A percentile compares a stretch with the other conserved stretches of the same genome.
Evolutionary conservation across 2,888 invertebrate genomes (phyloP).

Genomic region (Macrophya alboannulata): DNA sequence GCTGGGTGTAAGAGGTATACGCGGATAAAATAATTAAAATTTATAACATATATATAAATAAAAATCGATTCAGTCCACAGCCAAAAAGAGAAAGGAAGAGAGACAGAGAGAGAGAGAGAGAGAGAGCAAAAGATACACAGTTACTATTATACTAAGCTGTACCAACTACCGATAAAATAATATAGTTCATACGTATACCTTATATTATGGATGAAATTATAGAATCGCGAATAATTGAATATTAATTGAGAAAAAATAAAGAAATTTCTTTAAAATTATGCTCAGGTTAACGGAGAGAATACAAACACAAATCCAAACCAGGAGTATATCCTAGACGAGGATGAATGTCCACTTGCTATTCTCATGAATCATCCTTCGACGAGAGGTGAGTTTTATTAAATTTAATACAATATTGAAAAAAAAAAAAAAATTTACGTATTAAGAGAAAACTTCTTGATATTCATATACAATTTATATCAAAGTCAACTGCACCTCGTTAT

Average conservation of each 20-base stretch:
- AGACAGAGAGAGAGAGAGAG: background rate
- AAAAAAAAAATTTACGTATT: too few relatives aligned
- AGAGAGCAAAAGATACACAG: background rate
- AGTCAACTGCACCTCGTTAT: background rate
- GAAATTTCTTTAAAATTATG: background rate
- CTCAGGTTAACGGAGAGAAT: conserved; percentile 80
- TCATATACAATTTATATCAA: background rate
- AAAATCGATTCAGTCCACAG: conserved; percentile 1
- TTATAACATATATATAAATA: background rate
- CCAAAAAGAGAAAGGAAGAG: background rate
- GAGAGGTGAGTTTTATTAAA: conserved; percentile 86
- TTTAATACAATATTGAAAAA: background rate
- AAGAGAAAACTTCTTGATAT: background rate
- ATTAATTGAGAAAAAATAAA: conserved; percentile 9
- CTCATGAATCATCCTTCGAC: conserved; percentile 94
- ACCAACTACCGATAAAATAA: background rate
- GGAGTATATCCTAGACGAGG: conserved; percentile 97
- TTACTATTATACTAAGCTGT: background rate
- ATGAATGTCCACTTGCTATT: conserved; percentile 98
- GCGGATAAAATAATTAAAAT: background rate
- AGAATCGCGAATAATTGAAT: background rate
- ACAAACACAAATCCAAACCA: conserved; percentile 85
- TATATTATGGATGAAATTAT: background rate
- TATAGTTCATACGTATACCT: background rate
- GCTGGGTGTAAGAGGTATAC: background rate